Conservation (phyloP, 2,797 vertebrate species). For the Sebastolobus alascanus region DNA sequence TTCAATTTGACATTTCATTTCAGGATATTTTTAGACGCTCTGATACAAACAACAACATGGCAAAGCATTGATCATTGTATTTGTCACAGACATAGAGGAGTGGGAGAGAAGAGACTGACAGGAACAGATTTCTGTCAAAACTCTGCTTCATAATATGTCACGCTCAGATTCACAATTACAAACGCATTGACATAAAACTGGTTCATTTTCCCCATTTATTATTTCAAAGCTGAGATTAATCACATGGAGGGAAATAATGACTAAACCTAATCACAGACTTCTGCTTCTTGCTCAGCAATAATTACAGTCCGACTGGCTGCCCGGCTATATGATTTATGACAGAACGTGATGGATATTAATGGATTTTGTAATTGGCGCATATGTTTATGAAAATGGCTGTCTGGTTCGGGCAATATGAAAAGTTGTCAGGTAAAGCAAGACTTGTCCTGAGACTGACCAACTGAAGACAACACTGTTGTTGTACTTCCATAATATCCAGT, state of each 20-base stretch:
- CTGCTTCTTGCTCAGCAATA: conserved; percentile 84
- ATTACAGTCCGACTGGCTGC: conserved; percentile 82
- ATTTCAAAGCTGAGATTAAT: conserved; percentile 83
- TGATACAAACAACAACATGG: conserved; percentile 71
- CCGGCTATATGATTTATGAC: conserved; percentile 85
- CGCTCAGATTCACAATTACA: conserved; percentile 82
- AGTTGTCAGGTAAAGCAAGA: conserved; percentile 71
- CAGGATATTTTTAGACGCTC: conserved; percentile 76
- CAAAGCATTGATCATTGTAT: conserved; percentile 73
- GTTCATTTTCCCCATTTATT: conserved; percentile 82
- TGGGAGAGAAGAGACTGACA: conserved; percentile 58
- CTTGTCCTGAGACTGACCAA: conserved; percentile 19
- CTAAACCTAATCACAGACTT: conserved; percentile 85
- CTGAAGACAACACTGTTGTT: conserved; percentile 15
- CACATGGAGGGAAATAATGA: conserved; percentile 83
- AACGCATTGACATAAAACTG: conserved; percentile 74
- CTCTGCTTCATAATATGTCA: conserved; percentile 70
- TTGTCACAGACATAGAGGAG: conserved; percentile 63
- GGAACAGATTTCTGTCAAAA: conserved; percentile 74
- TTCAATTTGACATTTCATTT: conserved; percentile 68
- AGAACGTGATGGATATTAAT: conserved; percentile 88
- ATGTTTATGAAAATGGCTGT: conserved; percentile 84
- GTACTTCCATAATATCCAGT: neutral
- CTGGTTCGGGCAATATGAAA: conserved; percentile 70
- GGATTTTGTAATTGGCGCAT: conserved; percentile 86